Conservation (phyloP, 2,113 vertebrate species). For the Nymphicus hollandicus region DNA sequence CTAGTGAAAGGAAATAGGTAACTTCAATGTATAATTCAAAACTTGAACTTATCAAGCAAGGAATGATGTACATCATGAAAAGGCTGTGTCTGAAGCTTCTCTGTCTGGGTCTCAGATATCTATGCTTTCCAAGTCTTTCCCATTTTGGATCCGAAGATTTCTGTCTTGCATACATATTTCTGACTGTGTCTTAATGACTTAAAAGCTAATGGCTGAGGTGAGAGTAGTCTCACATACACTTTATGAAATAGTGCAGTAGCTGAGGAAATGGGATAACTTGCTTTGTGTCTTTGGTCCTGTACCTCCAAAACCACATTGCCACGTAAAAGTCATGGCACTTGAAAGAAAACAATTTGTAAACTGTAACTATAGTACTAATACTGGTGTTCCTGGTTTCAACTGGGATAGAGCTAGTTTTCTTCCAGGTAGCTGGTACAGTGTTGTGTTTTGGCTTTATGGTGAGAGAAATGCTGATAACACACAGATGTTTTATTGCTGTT, state of each 20-base stretch:
- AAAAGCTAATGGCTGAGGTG: not conserved
- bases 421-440: not conserved
- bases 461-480: not conserved
- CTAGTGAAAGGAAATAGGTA: not conserved
- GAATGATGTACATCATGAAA: not conserved
- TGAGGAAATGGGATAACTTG: not conserved
- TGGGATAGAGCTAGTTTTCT: not conserved
- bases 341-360: not conserved
- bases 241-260: not conserved
- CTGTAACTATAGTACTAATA: not conserved
- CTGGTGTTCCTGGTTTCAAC: not conserved
- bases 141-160: not conserved
- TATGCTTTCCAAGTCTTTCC: not conserved
- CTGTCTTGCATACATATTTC: not conserved
- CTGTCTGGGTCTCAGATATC: not conserved
- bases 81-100: not conserved
- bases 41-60: not conserved
- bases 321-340: not conserved
- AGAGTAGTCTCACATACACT: not conserved
- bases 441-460: not conserved
- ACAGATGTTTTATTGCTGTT: not conserved
- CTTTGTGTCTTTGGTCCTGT: not conserved
- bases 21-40: not conserved
- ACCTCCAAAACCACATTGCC: not conserved
- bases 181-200: not conserved